Evolutionary conservation across 2,113 vertebrate genomes (phyloP).

Genomic region (Zootoca vivipara): DNA sequence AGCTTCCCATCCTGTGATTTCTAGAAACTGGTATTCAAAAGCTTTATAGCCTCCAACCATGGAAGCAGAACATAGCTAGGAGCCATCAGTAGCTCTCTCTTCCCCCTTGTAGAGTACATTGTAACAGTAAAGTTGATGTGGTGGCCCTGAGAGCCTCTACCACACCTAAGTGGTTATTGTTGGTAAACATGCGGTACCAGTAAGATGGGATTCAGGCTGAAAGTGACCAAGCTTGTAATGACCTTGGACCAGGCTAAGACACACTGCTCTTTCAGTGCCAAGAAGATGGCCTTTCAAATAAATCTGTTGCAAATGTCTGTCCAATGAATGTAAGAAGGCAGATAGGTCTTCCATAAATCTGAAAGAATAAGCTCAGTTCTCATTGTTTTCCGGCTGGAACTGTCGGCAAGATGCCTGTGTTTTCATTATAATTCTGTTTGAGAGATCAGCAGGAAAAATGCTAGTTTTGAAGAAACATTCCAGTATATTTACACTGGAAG

Average conservation of each 20-base stretch:
- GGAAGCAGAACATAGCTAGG: no score
- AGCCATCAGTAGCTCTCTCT: no score
- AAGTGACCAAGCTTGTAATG: not conserved
- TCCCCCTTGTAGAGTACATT: not conserved
- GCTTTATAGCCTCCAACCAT: no score
- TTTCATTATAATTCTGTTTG: conserved; percentile 43
- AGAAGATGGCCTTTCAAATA: conserved; percentile 44
- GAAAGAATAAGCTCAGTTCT: conserved; percentile 55
- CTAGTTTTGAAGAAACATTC: conserved; percentile 32
- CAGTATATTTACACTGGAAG: conserved; percentile 39
- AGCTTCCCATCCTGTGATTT: no score
- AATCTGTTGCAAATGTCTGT: conserved; percentile 71
- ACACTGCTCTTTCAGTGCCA: conserved; percentile 12
- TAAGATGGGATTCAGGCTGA: not conserved
- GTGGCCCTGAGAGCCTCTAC: no score
- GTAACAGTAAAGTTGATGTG: not conserved
- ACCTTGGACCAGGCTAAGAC: conserved; percentile 29
- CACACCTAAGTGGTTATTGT: not conserved
- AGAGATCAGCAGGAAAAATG: conserved; percentile 37
- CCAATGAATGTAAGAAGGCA: conserved; percentile 63
- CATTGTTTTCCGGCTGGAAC: conserved; percentile 53
- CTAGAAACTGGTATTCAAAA: no score
- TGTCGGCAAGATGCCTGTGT: conserved; percentile 5
- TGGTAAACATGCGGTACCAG: not conserved
- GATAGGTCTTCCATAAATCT: conserved; percentile 68